Conservation (phyloP, 2,888 invertebrate species). For the Adelognathus sp. region DNA sequence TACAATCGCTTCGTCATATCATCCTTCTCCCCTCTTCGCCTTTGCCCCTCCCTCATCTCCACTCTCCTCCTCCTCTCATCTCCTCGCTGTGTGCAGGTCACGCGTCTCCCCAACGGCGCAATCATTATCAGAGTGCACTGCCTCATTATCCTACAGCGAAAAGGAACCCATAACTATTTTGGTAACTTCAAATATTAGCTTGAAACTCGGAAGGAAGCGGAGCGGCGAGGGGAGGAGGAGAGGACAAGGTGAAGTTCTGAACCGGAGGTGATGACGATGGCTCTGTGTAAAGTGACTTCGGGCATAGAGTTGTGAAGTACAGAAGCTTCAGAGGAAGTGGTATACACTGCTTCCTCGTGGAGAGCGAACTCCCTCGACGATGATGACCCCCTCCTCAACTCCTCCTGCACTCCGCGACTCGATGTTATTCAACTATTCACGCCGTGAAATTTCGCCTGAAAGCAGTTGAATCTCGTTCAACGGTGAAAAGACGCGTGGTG, state of each 20-base stretch:
- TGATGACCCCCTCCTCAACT: not conserved
- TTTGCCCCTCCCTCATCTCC: not conserved
- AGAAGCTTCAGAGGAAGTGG: slow-evolving; percentile 19
- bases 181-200: slow-evolving; percentile 74
- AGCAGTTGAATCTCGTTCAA: slow-evolving; percentile 49
- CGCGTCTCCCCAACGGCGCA: slow-evolving; percentile 43
- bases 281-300: slow-evolving; percentile 18
- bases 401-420: not conserved
- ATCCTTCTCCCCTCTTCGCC: not conserved
- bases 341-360: not conserved
- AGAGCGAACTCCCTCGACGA: not conserved
- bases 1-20: slow-evolving; percentile 9
- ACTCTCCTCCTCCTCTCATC: not conserved
- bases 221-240: not conserved
- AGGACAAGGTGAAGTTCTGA: slow-evolving; percentile 7
- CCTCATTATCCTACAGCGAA: slow-evolving; percentile 67
- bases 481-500: slow-evolving; percentile 47
- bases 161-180: slow-evolving; percentile 66
- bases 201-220: slow-evolving; percentile 47
- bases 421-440: slow-evolving; percentile 19
- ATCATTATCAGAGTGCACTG: slow-evolving; percentile 68
- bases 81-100: not conserved
- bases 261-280: slow-evolving; percentile 11
- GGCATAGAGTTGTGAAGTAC: slow-evolving; percentile 28
- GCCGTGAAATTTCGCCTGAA: slow-evolving; percentile 30